phyloP scores from a whole-genome alignment of 2,888 invertebrate species.

The Agonopterix heracliana region DNA sequence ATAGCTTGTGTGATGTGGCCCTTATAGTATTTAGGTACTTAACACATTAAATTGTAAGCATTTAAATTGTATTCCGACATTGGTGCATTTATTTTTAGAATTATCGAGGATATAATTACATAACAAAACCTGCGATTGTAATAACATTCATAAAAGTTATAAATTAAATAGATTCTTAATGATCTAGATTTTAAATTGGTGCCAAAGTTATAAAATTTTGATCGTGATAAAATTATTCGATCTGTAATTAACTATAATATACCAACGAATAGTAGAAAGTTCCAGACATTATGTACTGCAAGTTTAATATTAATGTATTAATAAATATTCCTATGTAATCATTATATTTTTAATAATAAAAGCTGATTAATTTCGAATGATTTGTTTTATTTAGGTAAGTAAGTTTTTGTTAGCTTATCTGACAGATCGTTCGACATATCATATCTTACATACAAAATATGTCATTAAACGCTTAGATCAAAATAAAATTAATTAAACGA shows the following conservation, averaged over 20 bases:
- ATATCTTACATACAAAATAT: too few species aligned
- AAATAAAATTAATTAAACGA: too few species aligned
- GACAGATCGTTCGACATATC: too few species aligned
- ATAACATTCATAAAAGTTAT: slow-evolving; percentile 22
- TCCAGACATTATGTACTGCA: slow-evolving; percentile 12
- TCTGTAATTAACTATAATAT: not conserved
- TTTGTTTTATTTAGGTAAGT: slow-evolving; percentile 6
- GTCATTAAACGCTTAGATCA: too few species aligned
- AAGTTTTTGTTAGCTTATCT: too few species aligned
- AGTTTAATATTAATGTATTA: slow-evolving; percentile 8
- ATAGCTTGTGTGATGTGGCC: too few species aligned
- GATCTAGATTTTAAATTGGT: slow-evolving; percentile 45
- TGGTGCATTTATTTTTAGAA: slow-evolving; percentile 48
- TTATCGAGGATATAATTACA: slow-evolving; percentile 6
- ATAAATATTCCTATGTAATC: slow-evolving; percentile 32
- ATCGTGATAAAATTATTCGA: not conserved
- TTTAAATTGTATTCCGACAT: slow-evolving; percentile 22
- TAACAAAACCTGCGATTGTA: slow-evolving; percentile 9
- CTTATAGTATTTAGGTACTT: too few species aligned
- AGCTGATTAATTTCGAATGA: not conserved
- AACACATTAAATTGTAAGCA: slow-evolving; percentile 1
- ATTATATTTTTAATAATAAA: slow-evolving; percentile 44
- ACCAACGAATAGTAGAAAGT: slow-evolving; percentile 13
- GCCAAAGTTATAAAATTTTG: slow-evolving; percentile 45
- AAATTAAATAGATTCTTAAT: slow-evolving; percentile 15